Percentiles rank a stretch among this genome's conserved stretches.
These are phyloP conservation scores for Trichopria drosophilae DNA, from an alignment of 2,888 invertebrate genomes.

Conservation along the genomic window DNA sequence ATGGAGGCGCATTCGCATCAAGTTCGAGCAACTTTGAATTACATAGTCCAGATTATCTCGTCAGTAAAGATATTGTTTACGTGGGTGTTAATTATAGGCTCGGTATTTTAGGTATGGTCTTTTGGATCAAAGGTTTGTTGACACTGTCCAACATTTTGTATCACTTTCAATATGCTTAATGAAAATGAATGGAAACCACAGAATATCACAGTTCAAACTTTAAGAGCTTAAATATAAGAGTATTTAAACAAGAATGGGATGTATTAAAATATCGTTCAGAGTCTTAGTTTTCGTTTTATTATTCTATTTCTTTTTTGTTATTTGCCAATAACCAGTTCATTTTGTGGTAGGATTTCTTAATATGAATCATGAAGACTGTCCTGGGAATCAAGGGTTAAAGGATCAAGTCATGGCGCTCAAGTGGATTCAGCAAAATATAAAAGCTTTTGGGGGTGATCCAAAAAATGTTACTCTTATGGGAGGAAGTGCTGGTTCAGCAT, in stretches of 20 bases:
- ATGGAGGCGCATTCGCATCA: constrained; percentile 39
- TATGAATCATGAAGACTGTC: constrained; percentile 37
- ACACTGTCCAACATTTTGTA: too few relatives aligned
- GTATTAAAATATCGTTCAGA: too few relatives aligned
- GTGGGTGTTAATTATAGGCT: constrained; percentile 39
- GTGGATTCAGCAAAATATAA: constrained; percentile 46
- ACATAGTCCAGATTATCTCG: constrained; percentile 39
- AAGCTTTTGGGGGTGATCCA: constrained; percentile 43
- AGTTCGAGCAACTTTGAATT: constrained; percentile 26
- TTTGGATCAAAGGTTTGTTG: too few relatives aligned
- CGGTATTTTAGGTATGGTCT: constrained; percentile 38
- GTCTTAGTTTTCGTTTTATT: too few relatives aligned
- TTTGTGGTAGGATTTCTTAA: constrained; percentile 48
- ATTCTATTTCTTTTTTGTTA: too few relatives aligned
- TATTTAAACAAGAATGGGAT: too few relatives aligned
- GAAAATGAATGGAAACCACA: too few relatives aligned
- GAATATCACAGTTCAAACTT: too few relatives aligned
- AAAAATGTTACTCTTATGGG: constrained; percentile 45
- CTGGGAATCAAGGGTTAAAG: constrained; percentile 46
- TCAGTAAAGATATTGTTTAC: constrained; percentile 37
- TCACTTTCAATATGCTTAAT: too few relatives aligned
- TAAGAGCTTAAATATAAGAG: too few relatives aligned
- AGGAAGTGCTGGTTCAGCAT: constrained; percentile 37
- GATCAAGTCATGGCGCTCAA: constrained; percentile 41
- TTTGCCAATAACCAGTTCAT: too few relatives aligned